A percentile compares a stretch with the other conserved stretches of the same genome.
Conservation (phyloP, 2,888 invertebrate species). For the Orchesella flavescens region DNA sequence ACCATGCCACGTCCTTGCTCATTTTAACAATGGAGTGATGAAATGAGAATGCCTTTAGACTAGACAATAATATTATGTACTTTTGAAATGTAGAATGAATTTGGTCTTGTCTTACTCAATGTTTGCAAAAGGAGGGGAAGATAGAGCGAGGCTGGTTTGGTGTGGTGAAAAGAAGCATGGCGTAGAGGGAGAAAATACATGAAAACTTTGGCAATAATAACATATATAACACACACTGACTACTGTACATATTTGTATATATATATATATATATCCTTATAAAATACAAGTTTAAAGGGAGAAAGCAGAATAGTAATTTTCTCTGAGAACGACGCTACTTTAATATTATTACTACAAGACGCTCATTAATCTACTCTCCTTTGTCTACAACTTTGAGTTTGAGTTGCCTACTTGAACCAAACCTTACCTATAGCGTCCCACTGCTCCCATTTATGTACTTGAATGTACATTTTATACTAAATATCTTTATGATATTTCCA, state of each 20-base stretch:
- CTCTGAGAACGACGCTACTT: conserved; percentile 45
- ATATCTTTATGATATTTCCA: too few relatives aligned
- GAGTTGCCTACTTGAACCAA: conserved; percentile 21
- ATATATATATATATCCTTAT: not conserved
- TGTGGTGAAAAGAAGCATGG: not conserved
- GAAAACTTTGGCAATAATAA: not conserved
- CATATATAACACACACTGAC: too few relatives aligned
- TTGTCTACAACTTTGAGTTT: conserved; percentile 36
- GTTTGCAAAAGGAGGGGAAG: not conserved
- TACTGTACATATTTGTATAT: too few relatives aligned
- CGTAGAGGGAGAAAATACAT: not conserved
- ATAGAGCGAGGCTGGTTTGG: not conserved
- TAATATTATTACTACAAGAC: conserved; percentile 59
- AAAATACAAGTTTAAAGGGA: conserved; percentile 16
- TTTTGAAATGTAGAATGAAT: conserved; percentile 20
- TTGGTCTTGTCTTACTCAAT: not conserved
- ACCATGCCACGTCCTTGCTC: too few relatives aligned
- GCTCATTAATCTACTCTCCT: conserved; percentile 52
- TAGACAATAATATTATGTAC: not conserved
- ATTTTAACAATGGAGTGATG: too few relatives aligned
- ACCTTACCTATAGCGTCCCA: too few relatives aligned
- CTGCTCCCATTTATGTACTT: too few relatives aligned
- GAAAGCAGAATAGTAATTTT: conserved; percentile 40
- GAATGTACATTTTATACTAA: too few relatives aligned
- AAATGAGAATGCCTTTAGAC: too few relatives aligned